These are phyloP conservation scores for Todus mexicanus DNA, from an alignment of 2,797 vertebrate species.

Conservation along the genomic window DNA sequence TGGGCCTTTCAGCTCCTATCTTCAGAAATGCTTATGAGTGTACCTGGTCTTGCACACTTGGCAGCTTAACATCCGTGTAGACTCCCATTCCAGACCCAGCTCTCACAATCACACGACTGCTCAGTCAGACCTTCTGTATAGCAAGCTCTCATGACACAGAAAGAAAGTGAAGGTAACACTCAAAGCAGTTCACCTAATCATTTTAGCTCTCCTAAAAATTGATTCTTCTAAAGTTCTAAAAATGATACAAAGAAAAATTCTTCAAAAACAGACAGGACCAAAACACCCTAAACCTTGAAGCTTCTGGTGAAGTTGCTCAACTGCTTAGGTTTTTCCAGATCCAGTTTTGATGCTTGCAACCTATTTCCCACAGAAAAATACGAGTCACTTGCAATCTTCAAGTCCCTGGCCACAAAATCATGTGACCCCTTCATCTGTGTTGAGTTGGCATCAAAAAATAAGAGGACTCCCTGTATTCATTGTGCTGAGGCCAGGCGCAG, in stretches of 20 bases:
- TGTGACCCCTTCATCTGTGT: not conserved
- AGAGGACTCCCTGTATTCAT: not conserved
- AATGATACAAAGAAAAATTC: rapidly evolving
- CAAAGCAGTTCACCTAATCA: not conserved
- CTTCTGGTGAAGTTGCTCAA: not conserved
- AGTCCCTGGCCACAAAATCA: not conserved
- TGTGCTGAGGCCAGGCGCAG: not conserved
- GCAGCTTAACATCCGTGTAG: not conserved
- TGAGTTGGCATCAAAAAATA: not conserved
- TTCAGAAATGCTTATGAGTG: not conserved
- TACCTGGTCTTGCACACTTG: not conserved
- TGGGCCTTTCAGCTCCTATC: not conserved
- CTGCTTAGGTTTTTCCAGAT: rapidly evolving
- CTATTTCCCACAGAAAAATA: not conserved
- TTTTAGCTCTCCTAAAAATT: not conserved
- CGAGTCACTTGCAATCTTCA: not conserved
- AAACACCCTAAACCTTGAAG: not conserved
- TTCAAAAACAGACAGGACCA: not conserved
- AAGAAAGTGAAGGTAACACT: not conserved
- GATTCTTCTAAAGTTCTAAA: not conserved
- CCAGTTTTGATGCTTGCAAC: not conserved
- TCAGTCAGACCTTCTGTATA: not conserved
- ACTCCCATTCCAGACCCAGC: not conserved
- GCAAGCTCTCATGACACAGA: not conserved
- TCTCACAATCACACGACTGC: not conserved